These are phyloP conservation scores for Microctonus hyperodae DNA, from an alignment of 2,888 invertebrate genomes.

Conservation along the genomic window DNA sequence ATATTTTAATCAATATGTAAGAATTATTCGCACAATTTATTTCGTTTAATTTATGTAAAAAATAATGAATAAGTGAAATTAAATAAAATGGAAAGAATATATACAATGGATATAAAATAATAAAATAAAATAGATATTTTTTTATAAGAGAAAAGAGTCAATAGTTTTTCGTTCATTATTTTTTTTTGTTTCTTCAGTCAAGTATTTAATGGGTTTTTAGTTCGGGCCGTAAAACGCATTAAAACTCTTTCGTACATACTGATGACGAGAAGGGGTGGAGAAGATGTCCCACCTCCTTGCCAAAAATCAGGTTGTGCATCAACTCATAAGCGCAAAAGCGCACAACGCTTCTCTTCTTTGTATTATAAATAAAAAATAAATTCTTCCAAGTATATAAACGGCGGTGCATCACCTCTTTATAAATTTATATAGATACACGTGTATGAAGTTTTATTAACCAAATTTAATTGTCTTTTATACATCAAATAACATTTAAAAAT, in stretches of 20 bases:
- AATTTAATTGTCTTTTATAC: not conserved
- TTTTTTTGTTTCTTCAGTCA: not conserved
- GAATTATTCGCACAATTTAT: too few relatives aligned
- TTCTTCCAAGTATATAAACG: conserved; percentile 33
- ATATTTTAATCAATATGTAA: not conserved
- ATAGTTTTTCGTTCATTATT: not conserved
- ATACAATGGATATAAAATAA: not conserved
- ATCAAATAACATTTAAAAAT: conserved; percentile 29
- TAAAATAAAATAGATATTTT: not conserved
- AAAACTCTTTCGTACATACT: conserved; percentile 52
- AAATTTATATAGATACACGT: too few relatives aligned
- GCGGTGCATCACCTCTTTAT: conserved; percentile 41
- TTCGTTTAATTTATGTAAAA: too few relatives aligned
- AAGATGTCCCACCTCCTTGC: conserved; percentile 49
- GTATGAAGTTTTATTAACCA: not conserved
- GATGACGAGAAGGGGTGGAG: conserved; percentile 54
- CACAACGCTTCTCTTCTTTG: conserved; percentile 35
- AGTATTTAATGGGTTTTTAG: conserved; percentile 57
- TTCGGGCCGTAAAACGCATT: conserved; percentile 59
- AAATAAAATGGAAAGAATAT: too few relatives aligned
- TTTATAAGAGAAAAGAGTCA: too few relatives aligned
- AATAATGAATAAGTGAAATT: too few relatives aligned
- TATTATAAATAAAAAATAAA: conserved; percentile 39
- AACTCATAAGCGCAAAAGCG: conserved; percentile 26
- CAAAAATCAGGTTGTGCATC: conserved; percentile 57